Evolutionary conservation across 64 coral and sea anemone genomes (phyloP).

Genomic region (Stylophora pistillata): DNA sequence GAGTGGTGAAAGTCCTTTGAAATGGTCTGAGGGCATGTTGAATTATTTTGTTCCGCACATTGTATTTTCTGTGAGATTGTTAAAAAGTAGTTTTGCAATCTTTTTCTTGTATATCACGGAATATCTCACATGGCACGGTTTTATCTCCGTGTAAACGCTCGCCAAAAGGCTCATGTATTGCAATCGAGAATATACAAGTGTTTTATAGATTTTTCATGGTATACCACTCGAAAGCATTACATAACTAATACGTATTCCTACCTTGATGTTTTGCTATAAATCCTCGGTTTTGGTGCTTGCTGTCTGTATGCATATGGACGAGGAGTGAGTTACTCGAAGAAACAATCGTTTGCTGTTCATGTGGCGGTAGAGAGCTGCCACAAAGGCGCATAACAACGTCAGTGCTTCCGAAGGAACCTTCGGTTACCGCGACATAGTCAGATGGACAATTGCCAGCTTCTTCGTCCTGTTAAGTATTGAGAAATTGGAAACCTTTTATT

Average conservation of each 20-base stretch:
- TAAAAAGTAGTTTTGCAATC: too few species aligned
- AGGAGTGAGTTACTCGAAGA: constrained; percentile 12
- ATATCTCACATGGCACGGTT: too few species aligned
- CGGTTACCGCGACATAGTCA: constrained; percentile 8
- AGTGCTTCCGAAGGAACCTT: constrained; percentile 18
- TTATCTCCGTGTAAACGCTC: too few species aligned
- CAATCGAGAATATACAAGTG: too few species aligned
- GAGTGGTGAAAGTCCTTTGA: too few species aligned
- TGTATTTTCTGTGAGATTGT: too few species aligned
- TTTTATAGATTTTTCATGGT: too few species aligned
- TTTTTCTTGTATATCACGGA: too few species aligned
- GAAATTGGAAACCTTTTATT: not conserved
- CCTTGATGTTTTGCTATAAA: constrained; percentile 11
- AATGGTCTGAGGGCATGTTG: too few species aligned
- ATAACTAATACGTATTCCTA: not conserved
- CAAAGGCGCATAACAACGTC: not conserved
- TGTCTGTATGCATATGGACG: constrained; percentile 26
- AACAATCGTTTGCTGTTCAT: not conserved
- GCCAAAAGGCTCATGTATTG: too few species aligned
- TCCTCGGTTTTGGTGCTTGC: not conserved
- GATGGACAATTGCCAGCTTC: constrained; percentile 2
- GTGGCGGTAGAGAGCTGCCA: not conserved
- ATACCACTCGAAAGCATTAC: not conserved
- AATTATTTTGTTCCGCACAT: too few species aligned
- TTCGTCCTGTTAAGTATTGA: not conserved